Conservation (phyloP, 2,797 vertebrate genomes). For the Tokudaia tokunoshimensis region DNA sequence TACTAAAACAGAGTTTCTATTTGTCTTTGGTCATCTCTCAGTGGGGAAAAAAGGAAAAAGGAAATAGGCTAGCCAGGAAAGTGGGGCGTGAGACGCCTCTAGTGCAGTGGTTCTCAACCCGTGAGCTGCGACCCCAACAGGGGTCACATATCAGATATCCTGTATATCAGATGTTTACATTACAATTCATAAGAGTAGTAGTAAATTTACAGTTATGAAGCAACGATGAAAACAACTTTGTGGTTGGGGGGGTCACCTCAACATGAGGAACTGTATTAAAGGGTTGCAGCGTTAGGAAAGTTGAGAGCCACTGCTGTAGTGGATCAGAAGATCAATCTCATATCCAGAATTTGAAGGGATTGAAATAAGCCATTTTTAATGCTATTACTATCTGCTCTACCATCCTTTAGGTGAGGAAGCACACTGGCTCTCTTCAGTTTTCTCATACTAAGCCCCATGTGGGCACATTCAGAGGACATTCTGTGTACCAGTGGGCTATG, state of each 20-base stretch:
- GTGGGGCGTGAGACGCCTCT: not conserved
- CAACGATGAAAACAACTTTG: not conserved
- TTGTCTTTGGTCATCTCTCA: slow-evolving; percentile 27
- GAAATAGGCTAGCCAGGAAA: not conserved
- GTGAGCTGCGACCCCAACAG: not conserved
- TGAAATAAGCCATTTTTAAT: not conserved
- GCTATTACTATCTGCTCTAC: not conserved
- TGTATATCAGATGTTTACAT: not conserved
- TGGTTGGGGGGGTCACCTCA: not conserved
- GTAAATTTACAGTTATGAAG: not conserved
- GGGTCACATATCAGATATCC: not conserved
- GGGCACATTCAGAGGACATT: slow-evolving; percentile 18
- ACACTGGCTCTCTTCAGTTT: not conserved
- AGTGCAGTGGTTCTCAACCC: not conserved
- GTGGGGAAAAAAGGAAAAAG: not conserved
- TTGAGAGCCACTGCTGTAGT: not conserved
- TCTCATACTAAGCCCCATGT: not conserved
- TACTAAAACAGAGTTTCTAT: slow-evolving; percentile 52
- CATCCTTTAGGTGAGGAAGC: not conserved
- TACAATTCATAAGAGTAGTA: not conserved
- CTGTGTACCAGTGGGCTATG: slow-evolving; percentile 3
- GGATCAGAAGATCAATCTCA: slow-evolving; percentile 26
- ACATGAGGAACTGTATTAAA: not conserved
- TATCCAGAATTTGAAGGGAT: slow-evolving; percentile 27
- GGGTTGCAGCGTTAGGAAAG: not conserved